Evolutionary conservation across 92 coral and sea anemone species (phyloP).

Genomic region (Heteractis magnifica): DNA sequence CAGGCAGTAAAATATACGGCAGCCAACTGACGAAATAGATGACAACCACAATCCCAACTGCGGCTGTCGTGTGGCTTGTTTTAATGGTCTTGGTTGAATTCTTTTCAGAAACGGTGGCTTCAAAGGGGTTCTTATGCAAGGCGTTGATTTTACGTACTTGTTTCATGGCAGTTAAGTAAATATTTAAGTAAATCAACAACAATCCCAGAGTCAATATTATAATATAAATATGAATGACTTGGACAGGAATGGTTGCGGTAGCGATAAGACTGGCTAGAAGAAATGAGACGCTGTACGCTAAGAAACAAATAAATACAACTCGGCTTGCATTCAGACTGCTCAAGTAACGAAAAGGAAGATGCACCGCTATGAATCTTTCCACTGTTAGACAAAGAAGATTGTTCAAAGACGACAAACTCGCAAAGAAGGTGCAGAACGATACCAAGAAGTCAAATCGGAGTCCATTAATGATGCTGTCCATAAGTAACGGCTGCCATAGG

Average conservation of each 20-base stretch:
- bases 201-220: neutral
- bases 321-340: neutral
- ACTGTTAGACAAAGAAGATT: neutral
- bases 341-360: neutral
- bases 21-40: neutral
- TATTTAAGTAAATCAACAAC: neutral
- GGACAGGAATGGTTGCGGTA: neutral
- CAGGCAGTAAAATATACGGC: neutral
- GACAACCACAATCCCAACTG: neutral
- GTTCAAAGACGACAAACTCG: neutral
- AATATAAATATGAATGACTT: neutral
- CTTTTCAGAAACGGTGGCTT: neutral
- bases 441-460: neutral
- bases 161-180: neutral
- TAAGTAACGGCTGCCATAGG: neutral
- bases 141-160: neutral
- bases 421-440: neutral
- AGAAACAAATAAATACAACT: neutral
- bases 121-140: neutral
- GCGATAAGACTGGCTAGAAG: neutral
- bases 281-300: neutral
- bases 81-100: neutral
- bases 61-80: neutral
- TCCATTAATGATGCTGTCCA: neutral
- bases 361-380: slow-evolving; percentile 4